phyloP scores from a whole-genome alignment of 2,797 vertebrate genomes.

The Trachurus trachurus region DNA sequence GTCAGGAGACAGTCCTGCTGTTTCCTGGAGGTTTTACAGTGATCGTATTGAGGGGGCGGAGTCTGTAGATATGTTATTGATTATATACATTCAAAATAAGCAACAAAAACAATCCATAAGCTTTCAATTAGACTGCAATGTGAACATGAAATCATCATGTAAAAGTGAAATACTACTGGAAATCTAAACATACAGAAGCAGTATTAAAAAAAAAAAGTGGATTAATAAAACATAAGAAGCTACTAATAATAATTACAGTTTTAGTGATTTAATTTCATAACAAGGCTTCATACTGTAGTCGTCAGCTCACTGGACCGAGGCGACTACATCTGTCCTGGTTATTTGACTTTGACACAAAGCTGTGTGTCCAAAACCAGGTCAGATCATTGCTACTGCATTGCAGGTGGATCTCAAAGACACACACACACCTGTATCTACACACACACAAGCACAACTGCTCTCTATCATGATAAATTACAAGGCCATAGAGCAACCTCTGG shows the following conservation, averaged over 20 bases:
- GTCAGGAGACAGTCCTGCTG: neutral
- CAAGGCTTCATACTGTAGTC: neutral
- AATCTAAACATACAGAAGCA: neutral
- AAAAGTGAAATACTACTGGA: neutral
- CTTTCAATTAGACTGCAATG: neutral
- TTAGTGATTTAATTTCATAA: neutral
- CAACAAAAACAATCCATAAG: neutral
- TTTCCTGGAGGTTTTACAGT: neutral
- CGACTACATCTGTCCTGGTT: conserved; percentile 52
- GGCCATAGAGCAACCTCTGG: conserved; percentile 55
- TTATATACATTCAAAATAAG: neutral
- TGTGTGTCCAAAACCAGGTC: conserved; percentile 60
- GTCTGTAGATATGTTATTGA: no score
- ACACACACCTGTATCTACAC: neutral
- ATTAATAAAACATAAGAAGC: neutral
- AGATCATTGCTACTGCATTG: conserved; percentile 65
- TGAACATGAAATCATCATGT: no score
- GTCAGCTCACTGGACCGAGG: neutral
- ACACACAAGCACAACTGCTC: conserved; percentile 10
- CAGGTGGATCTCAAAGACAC: conserved; percentile 53
- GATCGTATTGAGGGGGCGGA: neutral
- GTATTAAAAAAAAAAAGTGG: no score
- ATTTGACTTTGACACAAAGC: conserved; percentile 63
- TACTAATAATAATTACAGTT: conserved; percentile 7
- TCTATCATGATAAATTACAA: conserved; percentile 30